Conservation (phyloP, 2,113 vertebrate genomes). For the Lepisosteus oculatus region DNA sequence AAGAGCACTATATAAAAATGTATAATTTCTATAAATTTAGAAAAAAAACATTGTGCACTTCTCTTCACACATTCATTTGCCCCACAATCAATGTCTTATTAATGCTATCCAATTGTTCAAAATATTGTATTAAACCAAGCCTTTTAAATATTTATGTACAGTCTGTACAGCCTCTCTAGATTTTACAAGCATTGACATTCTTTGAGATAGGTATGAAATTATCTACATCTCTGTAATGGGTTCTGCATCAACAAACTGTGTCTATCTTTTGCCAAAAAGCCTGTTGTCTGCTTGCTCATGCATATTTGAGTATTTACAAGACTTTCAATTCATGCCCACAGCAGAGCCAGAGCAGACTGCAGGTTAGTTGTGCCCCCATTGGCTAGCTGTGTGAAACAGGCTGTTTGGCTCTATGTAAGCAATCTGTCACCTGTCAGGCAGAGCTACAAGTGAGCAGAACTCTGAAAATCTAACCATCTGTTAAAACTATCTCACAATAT, state of each 20-base stretch:
- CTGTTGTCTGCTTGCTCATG: not conserved
- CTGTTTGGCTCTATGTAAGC: constrained; percentile 1
- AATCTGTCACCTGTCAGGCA: constrained; percentile 20
- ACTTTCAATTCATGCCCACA: not conserved
- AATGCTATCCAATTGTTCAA: no score
- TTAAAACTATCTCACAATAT: not conserved
- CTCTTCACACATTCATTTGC: no score
- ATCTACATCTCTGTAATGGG: not conserved
- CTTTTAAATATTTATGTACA: no score
- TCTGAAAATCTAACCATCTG: constrained; percentile 9
- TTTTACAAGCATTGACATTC: no score
- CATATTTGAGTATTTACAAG: no score
- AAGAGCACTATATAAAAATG: no score
- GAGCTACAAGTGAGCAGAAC: not conserved
- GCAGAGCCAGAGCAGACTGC: not conserved
- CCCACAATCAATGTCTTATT: no score
- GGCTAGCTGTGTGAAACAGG: constrained; percentile 14
- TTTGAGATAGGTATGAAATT: not conserved
- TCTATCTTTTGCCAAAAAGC: not conserved
- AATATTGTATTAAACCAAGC: no score
- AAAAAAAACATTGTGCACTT: no score
- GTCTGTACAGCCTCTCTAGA: no score
- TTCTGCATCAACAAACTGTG: not conserved
- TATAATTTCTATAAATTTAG: no score
- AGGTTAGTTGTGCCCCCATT: not conserved